These are phyloP conservation scores for Erebia palarica DNA, from an alignment of 2,888 invertebrate genomes.

Conservation along the genomic window DNA sequence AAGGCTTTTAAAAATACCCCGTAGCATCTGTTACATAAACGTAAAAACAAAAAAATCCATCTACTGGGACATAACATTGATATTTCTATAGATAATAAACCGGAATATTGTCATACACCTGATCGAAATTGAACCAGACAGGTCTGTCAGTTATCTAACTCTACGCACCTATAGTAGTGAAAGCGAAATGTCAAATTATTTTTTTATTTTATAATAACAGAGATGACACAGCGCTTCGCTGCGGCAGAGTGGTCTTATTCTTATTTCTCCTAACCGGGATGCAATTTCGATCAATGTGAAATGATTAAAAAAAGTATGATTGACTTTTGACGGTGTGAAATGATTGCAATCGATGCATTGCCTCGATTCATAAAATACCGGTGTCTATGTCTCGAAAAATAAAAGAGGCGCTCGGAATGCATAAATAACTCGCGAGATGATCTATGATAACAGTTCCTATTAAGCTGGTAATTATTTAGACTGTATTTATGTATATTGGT, in stretches of 20 bases:
- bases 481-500: constrained; percentile 38
- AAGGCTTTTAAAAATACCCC: constrained; percentile 13
- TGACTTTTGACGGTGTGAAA: constrained; percentile 52
- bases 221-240: constrained; percentile 71
- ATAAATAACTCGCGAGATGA: constrained; percentile 43
- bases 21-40: constrained; percentile 29
- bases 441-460: constrained; percentile 44
- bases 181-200: constrained; percentile 77
- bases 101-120: constrained; percentile 62
- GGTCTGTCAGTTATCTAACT: constrained; percentile 70
- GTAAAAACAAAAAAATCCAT: constrained; percentile 30
- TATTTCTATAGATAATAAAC: constrained; percentile 53
- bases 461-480: constrained; percentile 43
- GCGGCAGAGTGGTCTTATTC: constrained; percentile 42
- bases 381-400: constrained; percentile 40
- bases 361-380: constrained; percentile 46
- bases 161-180: constrained; percentile 70
- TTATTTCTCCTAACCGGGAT: constrained; percentile 46
- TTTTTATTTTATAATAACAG: constrained; percentile 62
- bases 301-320: constrained; percentile 60
- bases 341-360: constrained; percentile 43
- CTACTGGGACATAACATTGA: constrained; percentile 21
- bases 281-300: constrained; percentile 56
- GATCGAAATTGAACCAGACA: constrained; percentile 67
- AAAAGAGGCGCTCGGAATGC: constrained; percentile 41